Evolutionary conservation across 2,797 vertebrate genomes (phyloP), one percentile per base, ranked within the genome.

Genomic region (Rhodeus uyekii): DNA sequence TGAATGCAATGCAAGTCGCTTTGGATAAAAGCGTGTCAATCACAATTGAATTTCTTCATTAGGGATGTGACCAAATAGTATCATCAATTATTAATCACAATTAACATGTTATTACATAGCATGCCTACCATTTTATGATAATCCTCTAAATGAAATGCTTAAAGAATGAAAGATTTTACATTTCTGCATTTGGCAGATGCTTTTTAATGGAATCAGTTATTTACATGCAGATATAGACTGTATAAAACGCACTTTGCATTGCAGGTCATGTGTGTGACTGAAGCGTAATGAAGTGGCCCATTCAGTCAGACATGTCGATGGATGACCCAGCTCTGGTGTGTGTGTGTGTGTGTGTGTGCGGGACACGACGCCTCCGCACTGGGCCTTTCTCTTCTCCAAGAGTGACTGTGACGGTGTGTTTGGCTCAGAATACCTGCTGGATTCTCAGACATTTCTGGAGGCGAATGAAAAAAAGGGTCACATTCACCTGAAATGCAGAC

Each of bases 371-470:
- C 48, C 36, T 44, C 79, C 7, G 24, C 55, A 50, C 42, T 36
- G 27, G n/a, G 61, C 22, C 63, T 67, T 61, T 63, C n/a, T 64
- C 69, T 73, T 44, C 64, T 58, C 2, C 0, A 24, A 24, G 29
- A 4, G 29, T 63, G 29, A 22, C 55, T 60, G 53, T n/a, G 32
- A 67, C 3, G 5, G 53, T 10, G 18, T 65, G 71, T 81, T 65
- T 75, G 60, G 60, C 12, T 74, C 44, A 16, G 8, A n/a, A 27
- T 34, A 73, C 44, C 60, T 65, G 32, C 44, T 55, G 69, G 18
- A 39, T 63, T 48, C 69, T 73, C 68, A 74, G 69, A 73, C 60
- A 53, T 64, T 74, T 81, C 80, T 55, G 44, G 58, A 81, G 60
- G 80, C 24, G 8, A 32, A 32, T 64, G 46, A 38, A 81, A 48